Percentiles rank a stretch among this genome's conserved stretches.
Evolutionary conservation across 2,888 invertebrate genomes (phyloP).

Genomic region (Megamerina dolium): DNA sequence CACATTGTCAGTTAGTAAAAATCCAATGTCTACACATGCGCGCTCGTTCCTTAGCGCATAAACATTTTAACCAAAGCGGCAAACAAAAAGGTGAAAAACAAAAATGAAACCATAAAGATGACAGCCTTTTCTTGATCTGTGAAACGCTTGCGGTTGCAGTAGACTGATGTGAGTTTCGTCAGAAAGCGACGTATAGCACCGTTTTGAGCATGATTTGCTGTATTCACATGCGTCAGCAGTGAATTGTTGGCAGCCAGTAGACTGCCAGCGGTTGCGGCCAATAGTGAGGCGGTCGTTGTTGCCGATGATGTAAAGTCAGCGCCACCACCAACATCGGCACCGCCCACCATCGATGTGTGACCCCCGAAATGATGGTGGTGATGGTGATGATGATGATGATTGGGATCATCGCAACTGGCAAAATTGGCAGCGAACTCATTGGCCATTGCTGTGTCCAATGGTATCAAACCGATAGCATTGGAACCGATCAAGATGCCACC

Average conservation of each 20-base stretch:
- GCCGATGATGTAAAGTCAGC: slow-evolving; percentile 14
- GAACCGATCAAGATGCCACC: slow-evolving; percentile 23
- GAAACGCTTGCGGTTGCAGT: slow-evolving; percentile 43
- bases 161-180: slow-evolving; percentile 38
- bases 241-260: slow-evolving; percentile 23
- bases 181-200: slow-evolving; percentile 51
- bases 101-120: slow-evolving; percentile 45
- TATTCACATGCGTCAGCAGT: slow-evolving; percentile 20
- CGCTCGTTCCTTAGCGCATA: slow-evolving; percentile 30
- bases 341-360: slow-evolving; percentile 11
- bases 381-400: slow-evolving; percentile 43
- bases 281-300: slow-evolving; percentile 23
- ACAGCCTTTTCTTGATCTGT: slow-evolving; percentile 48
- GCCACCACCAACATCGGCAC: slow-evolving; percentile 12
- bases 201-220: slow-evolving; percentile 28
- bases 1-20: too few relatives aligned
- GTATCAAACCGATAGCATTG: slow-evolving; percentile 33
- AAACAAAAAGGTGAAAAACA: slow-evolving; percentile 44
- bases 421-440: slow-evolving; percentile 40
- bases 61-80: slow-evolving; percentile 46
- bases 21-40: too few relatives aligned
- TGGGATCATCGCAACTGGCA: slow-evolving; percentile 40
- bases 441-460: slow-evolving; percentile 27
- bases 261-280: slow-evolving; percentile 20
- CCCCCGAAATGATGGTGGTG: slow-evolving; percentile 43